Conservation (phyloP, 2,113 vertebrate genomes). For the Tetraodon nigroviridis region DNA sequence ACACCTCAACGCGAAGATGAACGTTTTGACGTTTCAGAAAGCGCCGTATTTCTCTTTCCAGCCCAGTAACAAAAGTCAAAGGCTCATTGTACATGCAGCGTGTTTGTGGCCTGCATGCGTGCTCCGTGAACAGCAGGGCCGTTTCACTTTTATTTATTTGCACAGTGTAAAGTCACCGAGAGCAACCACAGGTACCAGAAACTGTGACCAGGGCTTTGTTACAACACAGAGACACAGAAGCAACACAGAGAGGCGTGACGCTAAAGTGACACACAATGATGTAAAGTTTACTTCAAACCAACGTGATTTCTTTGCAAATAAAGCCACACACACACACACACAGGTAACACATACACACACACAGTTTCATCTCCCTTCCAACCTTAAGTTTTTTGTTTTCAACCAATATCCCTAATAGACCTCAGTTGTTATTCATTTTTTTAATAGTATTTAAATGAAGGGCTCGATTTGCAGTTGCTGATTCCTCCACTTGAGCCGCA, state of each 20-base stretch:
- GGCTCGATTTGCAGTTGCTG: slow-evolving; percentile 33
- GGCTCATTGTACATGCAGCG: slow-evolving; percentile 19
- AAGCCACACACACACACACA: slow-evolving; percentile 25
- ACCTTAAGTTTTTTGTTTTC: slow-evolving; percentile 22
- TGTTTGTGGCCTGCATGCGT: slow-evolving; percentile 4
- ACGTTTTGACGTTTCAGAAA: slow-evolving; percentile 31
- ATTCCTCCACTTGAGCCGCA: slow-evolving; percentile 21
- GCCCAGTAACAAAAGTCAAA: slow-evolving; percentile 23
- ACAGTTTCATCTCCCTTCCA: slow-evolving; percentile 31
- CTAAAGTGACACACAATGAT: slow-evolving; percentile 24
- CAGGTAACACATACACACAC: slow-evolving; percentile 8
- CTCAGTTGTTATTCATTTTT: slow-evolving; percentile 16
- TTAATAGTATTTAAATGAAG: slow-evolving; percentile 24
- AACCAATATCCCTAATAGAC: slow-evolving; percentile 28
- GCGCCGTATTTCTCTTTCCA: slow-evolving; percentile 32
- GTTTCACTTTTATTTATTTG: slow-evolving; percentile 39
- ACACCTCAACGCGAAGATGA: slow-evolving; percentile 35
- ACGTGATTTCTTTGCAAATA: slow-evolving; percentile 43
- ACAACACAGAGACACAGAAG: too few species aligned
- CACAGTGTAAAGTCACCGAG: slow-evolving; percentile 21
- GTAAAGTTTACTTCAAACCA: slow-evolving; percentile 53
- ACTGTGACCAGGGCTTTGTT: slow-evolving; percentile 17
- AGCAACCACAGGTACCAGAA: slow-evolving; percentile 34
- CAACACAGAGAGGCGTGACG: slow-evolving; percentile 28
- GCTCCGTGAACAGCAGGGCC: slow-evolving; percentile 18